Conservation (phyloP, 2,797 vertebrate genomes). For the Octomys mimax region DNA sequence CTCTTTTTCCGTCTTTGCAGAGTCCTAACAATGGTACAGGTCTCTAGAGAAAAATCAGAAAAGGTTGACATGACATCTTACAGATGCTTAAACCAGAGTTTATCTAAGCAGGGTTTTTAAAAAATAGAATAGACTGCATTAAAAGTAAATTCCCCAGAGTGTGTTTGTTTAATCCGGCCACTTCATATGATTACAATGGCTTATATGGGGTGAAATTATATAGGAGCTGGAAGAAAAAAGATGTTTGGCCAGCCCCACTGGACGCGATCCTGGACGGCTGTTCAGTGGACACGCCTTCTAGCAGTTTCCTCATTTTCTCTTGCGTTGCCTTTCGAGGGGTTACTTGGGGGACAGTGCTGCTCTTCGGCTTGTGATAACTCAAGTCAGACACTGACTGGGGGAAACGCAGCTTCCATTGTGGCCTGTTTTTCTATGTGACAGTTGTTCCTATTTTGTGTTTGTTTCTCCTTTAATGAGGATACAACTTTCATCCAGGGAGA, state of each 20-base stretch:
- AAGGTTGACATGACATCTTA: conserved; percentile 51
- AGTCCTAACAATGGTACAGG: background rate
- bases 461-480: conserved; percentile 92
- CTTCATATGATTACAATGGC: conserved; percentile 71
- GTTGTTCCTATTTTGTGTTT: conserved; percentile 91
- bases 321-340: conserved; percentile 85
- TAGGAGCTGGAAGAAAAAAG: conserved; percentile 76
- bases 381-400: conserved; percentile 79
- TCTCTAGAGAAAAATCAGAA: conserved; percentile 68
- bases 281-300: conserved; percentile 72
- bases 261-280: conserved; percentile 66
- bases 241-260: conserved; percentile 73
- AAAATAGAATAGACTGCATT: conserved; percentile 60
- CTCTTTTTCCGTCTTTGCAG: conserved; percentile 53
- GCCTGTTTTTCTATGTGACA: conserved; percentile 84
- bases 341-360: conserved; percentile 80
- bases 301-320: conserved; percentile 80
- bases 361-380: conserved; percentile 70
- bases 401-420: conserved; percentile 79
- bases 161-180: conserved; percentile 60
- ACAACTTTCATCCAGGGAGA: conserved; percentile 91
- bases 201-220: conserved; percentile 59
- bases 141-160: conserved; percentile 69
- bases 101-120: conserved; percentile 62
- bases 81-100: conserved; percentile 38